Evolutionary conservation across 2,797 vertebrate genomes (phyloP), one percentile per base, ranked within the genome.

Genomic region (Morus bassanus): DNA sequence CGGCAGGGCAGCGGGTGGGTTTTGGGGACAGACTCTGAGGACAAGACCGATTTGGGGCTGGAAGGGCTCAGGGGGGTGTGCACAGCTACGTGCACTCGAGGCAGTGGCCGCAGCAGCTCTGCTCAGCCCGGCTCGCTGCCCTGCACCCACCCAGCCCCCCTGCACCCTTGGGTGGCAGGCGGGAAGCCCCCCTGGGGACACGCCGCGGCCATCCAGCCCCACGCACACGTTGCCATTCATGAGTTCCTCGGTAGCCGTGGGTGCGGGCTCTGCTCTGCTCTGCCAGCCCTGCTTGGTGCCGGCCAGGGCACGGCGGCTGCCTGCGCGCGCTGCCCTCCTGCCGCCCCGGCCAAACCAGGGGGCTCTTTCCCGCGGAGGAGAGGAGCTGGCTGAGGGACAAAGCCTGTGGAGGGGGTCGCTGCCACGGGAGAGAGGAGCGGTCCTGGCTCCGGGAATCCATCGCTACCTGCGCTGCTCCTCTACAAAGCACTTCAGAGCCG

Each of bases 191-290:
- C 18, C 45, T 13, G 33, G 59, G 43, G 28, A 31, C 31, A 8
- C 3, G 0, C 60, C 16, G 7, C 3, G 13, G 45, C 51, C 76
- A 10, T 21, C 57, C 85, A 41, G 41, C 14, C 53, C 64, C n/a
- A 10, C 11, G 0, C 30, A 27, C 18, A 1, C 7, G 7, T 6
- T n/a, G 51, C 51, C 3, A 2, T 19, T 35, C 23, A 1, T 5
- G 31, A 35, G 37, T 10, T 21, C 21, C 7, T 6, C 68, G 6
- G 33, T 7, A 10, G 43, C 78, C 18, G 3, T 5, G 14, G 23
- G 23, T 6, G 45, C 53, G 13, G 72, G 45, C 73, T 31, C 28
- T 9, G 73, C 74, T 48, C 54, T 8, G 28, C 48, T 18, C 37
- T 12, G 19, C 50, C 35, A 25, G 53, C 70, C 39, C 45, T 10